A percentile compares a stretch with the other conserved stretches of the same genome.
Evolutionary conservation across 2,113 vertebrate species (phyloP).

Genomic region (Camarhynchus parvulus): DNA sequence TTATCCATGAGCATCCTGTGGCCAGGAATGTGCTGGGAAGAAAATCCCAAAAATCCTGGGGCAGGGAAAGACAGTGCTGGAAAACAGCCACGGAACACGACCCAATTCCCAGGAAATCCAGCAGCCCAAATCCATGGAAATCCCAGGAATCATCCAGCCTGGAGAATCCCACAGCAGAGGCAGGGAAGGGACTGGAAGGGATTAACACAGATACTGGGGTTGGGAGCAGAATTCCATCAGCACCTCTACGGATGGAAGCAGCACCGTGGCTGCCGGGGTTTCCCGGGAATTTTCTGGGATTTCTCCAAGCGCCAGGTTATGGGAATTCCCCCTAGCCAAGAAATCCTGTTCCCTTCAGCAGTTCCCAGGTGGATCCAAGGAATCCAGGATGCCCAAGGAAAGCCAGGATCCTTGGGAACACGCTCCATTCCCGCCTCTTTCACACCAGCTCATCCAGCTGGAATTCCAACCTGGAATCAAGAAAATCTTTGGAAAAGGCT

Average conservation of each 20-base stretch:
- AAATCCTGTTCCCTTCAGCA: background rate
- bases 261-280: fast-evolving
- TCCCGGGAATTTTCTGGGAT: background rate
- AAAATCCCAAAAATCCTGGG: background rate
- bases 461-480: background rate
- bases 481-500: background rate
- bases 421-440: fast-evolving
- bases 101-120: background rate
- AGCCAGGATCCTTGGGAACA: background rate
- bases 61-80: fast-evolving
- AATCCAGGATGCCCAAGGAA: background rate
- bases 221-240: background rate
- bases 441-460: background rate
- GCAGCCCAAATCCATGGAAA: background rate
- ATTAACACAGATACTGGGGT: fast-evolving
- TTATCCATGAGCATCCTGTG: fast-evolving
- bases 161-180: background rate
- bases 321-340: background rate
- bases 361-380: fast-evolving
- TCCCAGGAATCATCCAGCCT: background rate
- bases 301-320: background rate
- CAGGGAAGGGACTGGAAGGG: background rate
- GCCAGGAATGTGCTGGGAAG: fast-evolving
- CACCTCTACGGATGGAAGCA: fast-evolving
- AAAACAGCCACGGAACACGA: fast-evolving